A percentile compares a stretch with the other conserved stretches of the same genome.
Evolutionary conservation across 2,797 vertebrate species (phyloP).

Genomic region (Trachurus trachurus): DNA sequence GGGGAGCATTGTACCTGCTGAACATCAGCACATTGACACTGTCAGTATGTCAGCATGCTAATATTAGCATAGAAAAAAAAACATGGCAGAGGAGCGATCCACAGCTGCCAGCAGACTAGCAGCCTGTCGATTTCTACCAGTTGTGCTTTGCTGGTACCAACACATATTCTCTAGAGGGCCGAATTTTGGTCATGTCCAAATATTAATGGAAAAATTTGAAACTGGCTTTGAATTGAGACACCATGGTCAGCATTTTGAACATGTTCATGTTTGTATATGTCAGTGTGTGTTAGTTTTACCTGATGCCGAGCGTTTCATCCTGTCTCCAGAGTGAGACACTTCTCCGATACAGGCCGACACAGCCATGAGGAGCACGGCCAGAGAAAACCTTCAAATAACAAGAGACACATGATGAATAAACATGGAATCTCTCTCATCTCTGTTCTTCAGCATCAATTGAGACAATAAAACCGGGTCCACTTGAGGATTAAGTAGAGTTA

Average conservation of each 20-base stretch:
- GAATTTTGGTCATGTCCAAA: no score
- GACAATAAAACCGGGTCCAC: not conserved
- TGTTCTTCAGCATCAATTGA: not conserved
- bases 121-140: not conserved
- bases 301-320: slow-evolving; percentile 29
- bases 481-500: not conserved
- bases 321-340: slow-evolving; percentile 35
- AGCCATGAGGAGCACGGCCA: slow-evolving; percentile 60
- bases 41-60: not conserved
- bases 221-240: no score
- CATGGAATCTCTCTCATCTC: not conserved
- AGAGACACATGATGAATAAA: slow-evolving; percentile 13
- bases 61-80: not conserved
- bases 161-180: no score
- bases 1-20: not conserved
- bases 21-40: not conserved
- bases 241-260: no score
- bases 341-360: slow-evolving; percentile 47
- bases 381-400: slow-evolving; percentile 64
- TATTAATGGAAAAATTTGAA: no score
- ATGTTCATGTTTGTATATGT: not conserved
- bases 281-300: slow-evolving; percentile 46
- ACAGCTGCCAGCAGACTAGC: no score
- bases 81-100: no score
- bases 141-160: not conserved